Evolutionary conservation across 2,797 vertebrate species (phyloP).

Genomic region (Gila robusta): DNA sequence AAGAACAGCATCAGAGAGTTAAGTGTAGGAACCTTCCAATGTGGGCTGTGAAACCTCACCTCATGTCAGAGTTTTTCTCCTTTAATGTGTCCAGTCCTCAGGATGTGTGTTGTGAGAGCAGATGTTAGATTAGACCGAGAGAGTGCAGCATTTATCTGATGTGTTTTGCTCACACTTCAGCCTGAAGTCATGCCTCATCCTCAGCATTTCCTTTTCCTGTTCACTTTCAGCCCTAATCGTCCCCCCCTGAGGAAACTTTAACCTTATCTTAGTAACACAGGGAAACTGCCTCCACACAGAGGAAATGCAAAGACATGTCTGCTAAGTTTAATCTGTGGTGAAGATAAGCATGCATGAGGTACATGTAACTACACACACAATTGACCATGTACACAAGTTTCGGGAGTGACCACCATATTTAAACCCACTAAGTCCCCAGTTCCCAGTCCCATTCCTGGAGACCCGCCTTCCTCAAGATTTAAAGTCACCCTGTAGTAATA

Average conservation of each 20-base stretch:
- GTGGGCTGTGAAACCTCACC: not conserved
- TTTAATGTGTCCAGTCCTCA: not conserved
- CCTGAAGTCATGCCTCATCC: conserved; percentile 50
- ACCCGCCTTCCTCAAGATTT: not conserved
- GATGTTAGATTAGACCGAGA: conserved; percentile 20
- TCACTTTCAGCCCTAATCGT: conserved; percentile 57
- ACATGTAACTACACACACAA: conserved; percentile 35
- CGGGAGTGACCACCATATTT: not conserved
- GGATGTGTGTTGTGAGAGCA: conserved; percentile 14
- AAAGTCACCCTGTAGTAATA: no score
- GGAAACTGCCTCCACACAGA: conserved; percentile 44
- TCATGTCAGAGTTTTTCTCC: not conserved
- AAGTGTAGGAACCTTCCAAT: not conserved
- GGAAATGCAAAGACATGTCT: conserved; percentile 63
- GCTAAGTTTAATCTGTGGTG: conserved; percentile 49
- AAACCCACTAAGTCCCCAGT: not conserved
- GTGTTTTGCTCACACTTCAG: conserved; percentile 57
- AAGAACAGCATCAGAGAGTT: no score
- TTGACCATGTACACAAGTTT: not conserved
- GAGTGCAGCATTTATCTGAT: not conserved
- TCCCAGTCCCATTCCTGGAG: not conserved
- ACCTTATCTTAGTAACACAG: conserved; percentile 75
- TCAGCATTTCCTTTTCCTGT: conserved; percentile 73
- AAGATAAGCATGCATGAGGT: conserved; percentile 50
- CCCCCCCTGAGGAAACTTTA: conserved; percentile 60